These are phyloP conservation scores for human (Homo sapiens) DNA, from an alignment of 2,113 vertebrate genomes.

Conservation along the genomic window DNA sequence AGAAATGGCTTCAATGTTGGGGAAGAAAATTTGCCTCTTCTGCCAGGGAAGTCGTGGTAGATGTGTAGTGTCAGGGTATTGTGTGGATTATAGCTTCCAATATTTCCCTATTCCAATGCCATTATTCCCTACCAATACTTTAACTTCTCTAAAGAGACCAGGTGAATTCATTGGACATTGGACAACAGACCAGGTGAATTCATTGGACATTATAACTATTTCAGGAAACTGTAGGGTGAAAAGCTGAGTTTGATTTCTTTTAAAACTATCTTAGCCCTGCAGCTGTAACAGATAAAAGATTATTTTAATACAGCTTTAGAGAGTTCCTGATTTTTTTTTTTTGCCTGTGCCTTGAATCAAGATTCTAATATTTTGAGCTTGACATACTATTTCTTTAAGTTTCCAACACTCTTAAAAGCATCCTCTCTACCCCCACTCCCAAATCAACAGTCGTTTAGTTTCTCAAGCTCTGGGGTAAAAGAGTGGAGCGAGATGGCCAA, in stretches of 20 bases:
- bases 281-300: neutral
- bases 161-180: neutral
- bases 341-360: conserved; percentile 14
- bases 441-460: neutral
- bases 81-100: neutral
- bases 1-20: neutral
- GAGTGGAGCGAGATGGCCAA: too few species aligned
- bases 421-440: neutral
- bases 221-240: conserved; percentile 40
- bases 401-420: neutral
- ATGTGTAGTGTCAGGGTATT: neutral
- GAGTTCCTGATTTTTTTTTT: neutral
- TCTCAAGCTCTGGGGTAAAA: neutral
- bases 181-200: too few species aligned
- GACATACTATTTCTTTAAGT: conserved; percentile 21
- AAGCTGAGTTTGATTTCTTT: conserved; percentile 47
- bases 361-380: conserved; percentile 48
- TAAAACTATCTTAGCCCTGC: neutral
- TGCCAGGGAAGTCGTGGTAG: neutral
- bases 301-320: conserved; percentile 25
- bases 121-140: neutral
- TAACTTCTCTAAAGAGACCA: neutral
- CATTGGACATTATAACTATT: neutral
- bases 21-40: neutral
- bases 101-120: neutral